Evolutionary conservation across 2,113 vertebrate genomes (phyloP).

Genomic region (Potamarius usumacintae): DNA sequence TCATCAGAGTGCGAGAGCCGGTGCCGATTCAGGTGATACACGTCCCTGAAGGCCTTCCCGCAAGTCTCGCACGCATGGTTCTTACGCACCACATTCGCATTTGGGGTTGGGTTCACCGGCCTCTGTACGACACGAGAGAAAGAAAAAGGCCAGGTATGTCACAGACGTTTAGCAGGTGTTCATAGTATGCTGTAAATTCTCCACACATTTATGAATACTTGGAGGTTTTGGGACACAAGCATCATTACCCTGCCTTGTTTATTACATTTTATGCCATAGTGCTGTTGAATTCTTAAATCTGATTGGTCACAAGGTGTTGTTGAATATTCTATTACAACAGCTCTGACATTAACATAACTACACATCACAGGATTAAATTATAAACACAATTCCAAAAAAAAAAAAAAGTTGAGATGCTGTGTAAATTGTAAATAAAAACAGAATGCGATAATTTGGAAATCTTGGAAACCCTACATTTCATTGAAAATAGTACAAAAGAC

Average conservation of each 20-base stretch:
- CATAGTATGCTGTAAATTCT: neutral
- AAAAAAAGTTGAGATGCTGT: too few relatives aligned
- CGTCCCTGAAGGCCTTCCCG: conserved; percentile 96
- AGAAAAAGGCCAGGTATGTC: neutral
- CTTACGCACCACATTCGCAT: conserved; percentile 81
- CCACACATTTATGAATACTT: neutral
- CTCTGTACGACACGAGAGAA: conserved; percentile 56
- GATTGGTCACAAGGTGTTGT: neutral
- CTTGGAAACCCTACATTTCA: too few relatives aligned
- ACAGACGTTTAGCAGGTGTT: neutral
- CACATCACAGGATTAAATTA: neutral
- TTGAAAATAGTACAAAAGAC: too few relatives aligned
- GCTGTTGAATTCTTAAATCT: neutral
- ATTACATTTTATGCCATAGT: neutral
- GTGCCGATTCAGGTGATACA: conserved; percentile 98
- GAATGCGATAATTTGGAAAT: too few relatives aligned
- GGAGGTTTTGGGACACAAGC: too few relatives aligned
- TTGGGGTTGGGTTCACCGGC: conserved; percentile 56
- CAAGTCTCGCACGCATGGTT: conserved; percentile 97
- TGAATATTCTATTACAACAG: neutral
- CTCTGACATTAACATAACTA: neutral
- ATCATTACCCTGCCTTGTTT: neutral
- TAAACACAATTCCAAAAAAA: too few relatives aligned
- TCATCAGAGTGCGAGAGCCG: conserved; percentile 97
- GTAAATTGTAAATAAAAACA: too few relatives aligned